Evolutionary conservation across 2,888 invertebrate species (phyloP).

Genomic region (Auanema sp.): DNA sequence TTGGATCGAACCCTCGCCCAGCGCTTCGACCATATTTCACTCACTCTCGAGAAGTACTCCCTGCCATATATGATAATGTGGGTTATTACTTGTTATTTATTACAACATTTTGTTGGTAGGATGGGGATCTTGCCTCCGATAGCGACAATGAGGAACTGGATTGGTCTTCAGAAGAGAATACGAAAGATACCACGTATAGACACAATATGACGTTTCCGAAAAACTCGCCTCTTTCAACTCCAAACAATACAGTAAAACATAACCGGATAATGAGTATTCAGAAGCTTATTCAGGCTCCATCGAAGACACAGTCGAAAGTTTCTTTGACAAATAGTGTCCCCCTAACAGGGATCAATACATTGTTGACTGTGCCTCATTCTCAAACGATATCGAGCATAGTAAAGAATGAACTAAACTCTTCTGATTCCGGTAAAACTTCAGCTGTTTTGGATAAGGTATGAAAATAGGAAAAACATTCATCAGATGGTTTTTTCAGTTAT

Average conservation of each 20-base stretch:
- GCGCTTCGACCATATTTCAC: conserved; percentile 50
- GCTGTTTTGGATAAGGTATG: not conserved
- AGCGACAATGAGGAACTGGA: conserved; percentile 26
- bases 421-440: not conserved
- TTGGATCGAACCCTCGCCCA: conserved; percentile 58
- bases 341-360: conserved; percentile 1
- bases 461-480: too few relatives aligned
- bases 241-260: not conserved
- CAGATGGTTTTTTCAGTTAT: not conserved
- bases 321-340: conserved; percentile 14
- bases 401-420: conserved; percentile 3
- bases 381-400: conserved; percentile 17
- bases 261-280: not conserved
- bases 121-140: conserved; percentile 14
- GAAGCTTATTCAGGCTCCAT: not conserved
- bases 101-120: conserved; percentile 7
- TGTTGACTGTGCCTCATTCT: conserved; percentile 14
- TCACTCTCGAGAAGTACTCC: conserved; percentile 25
- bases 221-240: too few relatives aligned
- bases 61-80: conserved; percentile 26
- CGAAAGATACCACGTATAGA: not conserved
- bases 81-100: not conserved
- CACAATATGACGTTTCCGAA: too few relatives aligned
- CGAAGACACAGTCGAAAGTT: conserved; percentile 10
- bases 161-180: conserved; percentile 25